A percentile compares a stretch with the other conserved stretches of the same genome.
These are phyloP conservation scores for Ylistrum balloti DNA, from an alignment of 1,140 invertebrate species.

Conservation along the genomic window DNA sequence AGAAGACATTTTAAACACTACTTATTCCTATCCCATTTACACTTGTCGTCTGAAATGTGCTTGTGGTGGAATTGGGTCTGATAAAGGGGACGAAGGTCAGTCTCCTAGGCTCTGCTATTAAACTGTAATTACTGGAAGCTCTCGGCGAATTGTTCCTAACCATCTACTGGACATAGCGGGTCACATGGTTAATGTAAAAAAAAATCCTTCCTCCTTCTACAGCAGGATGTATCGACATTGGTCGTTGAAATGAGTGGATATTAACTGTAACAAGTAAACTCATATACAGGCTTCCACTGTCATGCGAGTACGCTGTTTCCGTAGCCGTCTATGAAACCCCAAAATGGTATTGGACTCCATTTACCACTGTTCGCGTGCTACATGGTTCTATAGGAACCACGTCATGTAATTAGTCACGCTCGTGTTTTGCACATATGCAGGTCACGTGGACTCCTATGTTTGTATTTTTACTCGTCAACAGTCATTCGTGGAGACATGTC, in stretches of 20 bases:
- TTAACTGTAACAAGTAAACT: neutral
- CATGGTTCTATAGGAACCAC: neutral
- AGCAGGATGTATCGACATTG: neutral
- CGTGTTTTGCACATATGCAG: neutral
- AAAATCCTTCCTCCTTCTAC: neutral
- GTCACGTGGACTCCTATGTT: no score
- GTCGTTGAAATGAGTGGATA: neutral
- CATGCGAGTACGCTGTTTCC: neutral
- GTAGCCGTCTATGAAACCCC: neutral
- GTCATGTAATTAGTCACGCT: neutral
- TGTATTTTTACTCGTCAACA: no score
- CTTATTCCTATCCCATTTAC: slow-evolving; percentile 8
- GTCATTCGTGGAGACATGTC: no score
- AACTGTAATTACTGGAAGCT: neutral
- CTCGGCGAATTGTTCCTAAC: neutral
- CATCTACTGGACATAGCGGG: neutral
- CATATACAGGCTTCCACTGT: neutral
- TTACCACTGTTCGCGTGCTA: neutral
- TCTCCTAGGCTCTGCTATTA: neutral
- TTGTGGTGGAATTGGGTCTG: neutral
- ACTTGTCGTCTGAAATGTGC: slow-evolving; percentile 33
- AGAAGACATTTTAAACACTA: neutral
- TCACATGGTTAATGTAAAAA: slow-evolving; percentile 27
- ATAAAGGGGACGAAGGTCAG: neutral
- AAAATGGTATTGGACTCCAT: neutral